These are phyloP conservation scores for Micrastur ruficollis DNA, from an alignment of 2,797 vertebrate species.

Conservation along the genomic window DNA sequence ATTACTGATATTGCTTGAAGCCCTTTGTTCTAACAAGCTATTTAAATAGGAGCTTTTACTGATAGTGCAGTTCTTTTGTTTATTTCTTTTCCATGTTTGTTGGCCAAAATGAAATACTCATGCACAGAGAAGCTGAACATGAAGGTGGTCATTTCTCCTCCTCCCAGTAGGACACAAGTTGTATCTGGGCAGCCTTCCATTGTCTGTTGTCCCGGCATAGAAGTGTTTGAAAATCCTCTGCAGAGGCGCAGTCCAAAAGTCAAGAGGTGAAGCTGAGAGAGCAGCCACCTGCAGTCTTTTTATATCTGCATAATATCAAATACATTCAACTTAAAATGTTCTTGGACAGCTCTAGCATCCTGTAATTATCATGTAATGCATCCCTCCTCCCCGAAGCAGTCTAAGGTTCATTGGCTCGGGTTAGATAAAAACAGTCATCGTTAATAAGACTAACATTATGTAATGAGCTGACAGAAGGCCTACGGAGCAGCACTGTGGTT, in stretches of 20 bases:
- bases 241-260: constrained; percentile 44
- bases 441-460: not conserved
- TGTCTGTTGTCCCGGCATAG: not conserved
- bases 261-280: constrained; percentile 56
- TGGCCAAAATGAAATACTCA: not conserved
- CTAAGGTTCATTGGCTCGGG: constrained; percentile 4
- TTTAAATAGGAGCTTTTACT: not conserved
- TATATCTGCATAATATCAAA: constrained; percentile 69
- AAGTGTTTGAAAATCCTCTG: constrained; percentile 56
- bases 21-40: not conserved
- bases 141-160: constrained; percentile 26
- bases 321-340: constrained; percentile 32
- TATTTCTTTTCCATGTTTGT: constrained; percentile 14
- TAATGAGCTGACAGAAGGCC: not conserved
- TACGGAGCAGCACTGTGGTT: not conserved
- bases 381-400: not conserved
- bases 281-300: constrained; percentile 69
- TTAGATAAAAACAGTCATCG: not conserved
- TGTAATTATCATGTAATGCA: constrained; percentile 49
- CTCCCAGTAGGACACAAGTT: constrained; percentile 37
- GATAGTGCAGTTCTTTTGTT: not conserved
- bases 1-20: not conserved
- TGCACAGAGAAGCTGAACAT: not conserved
- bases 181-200: constrained; percentile 47
- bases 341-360: constrained; percentile 57